These are phyloP conservation scores for Enchytraeus crypticus DNA, from an alignment of 2,888 invertebrate species.

Conservation along the genomic window DNA sequence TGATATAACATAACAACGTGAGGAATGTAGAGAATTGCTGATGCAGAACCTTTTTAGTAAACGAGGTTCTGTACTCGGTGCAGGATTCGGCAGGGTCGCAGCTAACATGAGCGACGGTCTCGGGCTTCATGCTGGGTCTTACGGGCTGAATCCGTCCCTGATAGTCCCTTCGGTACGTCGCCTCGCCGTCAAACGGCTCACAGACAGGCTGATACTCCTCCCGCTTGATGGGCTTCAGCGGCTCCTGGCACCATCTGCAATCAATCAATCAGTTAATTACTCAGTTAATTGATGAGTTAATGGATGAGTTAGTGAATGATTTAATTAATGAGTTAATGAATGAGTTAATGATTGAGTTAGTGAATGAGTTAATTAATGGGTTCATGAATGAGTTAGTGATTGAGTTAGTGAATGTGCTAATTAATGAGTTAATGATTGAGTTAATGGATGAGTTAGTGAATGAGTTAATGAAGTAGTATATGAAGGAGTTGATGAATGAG, in stretches of 20 bases:
- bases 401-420: no score
- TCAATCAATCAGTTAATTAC: no score
- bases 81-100: constrained; percentile 37
- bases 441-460: constrained; percentile 31
- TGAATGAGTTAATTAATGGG: no score
- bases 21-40: no score
- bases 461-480: no score
- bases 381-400: no score
- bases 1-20: no score
- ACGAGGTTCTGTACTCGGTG: constrained; percentile 39
- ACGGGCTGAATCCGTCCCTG: constrained; percentile 29
- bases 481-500: no score
- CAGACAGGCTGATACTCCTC: constrained; percentile 38
- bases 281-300: no score
- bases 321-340: no score
- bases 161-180: constrained; percentile 42
- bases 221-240: constrained; percentile 28
- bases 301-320: constrained; percentile 31
- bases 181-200: constrained; percentile 45
- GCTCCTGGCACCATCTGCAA: constrained; percentile 30
- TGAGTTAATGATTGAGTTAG: no score
- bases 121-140: constrained; percentile 33
- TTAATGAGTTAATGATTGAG: no score
- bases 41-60: not conserved
- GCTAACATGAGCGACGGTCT: constrained; percentile 34